Percentiles rank a stretch among this genome's conserved stretches.
Evolutionary conservation across 2,797 vertebrate genomes (phyloP).

Genomic region (Poeciliopsis infans): DNA sequence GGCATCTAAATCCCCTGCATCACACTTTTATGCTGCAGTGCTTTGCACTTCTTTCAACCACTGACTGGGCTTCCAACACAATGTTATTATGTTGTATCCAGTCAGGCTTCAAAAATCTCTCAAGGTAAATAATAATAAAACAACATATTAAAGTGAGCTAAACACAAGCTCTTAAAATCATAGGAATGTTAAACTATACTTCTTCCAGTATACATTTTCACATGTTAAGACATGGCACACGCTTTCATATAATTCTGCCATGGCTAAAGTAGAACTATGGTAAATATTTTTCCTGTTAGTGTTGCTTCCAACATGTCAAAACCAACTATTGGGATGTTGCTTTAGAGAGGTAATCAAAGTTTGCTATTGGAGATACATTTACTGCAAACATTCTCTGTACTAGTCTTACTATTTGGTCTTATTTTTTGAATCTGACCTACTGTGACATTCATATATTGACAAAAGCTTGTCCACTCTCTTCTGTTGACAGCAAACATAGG

Average conservation of each 20-base stretch:
- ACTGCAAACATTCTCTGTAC: neutral
- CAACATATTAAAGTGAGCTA: neutral
- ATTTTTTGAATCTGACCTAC: neutral
- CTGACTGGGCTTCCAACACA: neutral
- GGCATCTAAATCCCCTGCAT: neutral
- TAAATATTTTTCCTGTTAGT: neutral
- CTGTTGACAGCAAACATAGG: slow-evolving; percentile 74
- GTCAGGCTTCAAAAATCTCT: neutral
- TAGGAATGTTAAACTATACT: neutral
- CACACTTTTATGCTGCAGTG: neutral
- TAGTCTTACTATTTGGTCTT: neutral
- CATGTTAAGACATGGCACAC: neutral
- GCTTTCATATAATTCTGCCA: neutral
- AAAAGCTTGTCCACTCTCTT: slow-evolving; percentile 7
- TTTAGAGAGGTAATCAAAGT: neutral
- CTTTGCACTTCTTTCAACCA: neutral
- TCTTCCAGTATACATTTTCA: neutral
- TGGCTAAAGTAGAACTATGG: neutral
- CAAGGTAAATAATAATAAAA: neutral
- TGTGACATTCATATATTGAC: neutral
- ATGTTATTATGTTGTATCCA: neutral
- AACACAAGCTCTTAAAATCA: neutral
- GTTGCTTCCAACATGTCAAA: neutral
- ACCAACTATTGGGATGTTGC: neutral
- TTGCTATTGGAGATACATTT: neutral